Evolutionary conservation across 1,140 invertebrate species (phyloP).

Genomic region (Drosophila navojoa): DNA sequence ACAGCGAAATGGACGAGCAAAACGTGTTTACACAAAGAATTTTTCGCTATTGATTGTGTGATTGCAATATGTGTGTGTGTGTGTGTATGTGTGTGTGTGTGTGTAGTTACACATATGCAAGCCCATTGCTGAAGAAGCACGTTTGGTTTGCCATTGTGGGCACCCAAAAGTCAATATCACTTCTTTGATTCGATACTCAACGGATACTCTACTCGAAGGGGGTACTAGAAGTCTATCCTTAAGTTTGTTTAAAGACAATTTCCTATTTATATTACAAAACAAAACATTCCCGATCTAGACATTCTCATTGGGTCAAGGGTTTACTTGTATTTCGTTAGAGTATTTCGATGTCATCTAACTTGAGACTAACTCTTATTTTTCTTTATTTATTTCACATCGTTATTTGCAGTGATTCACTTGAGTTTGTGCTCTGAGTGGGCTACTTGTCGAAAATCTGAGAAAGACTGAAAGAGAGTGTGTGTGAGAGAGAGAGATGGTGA

Average conservation of each 20-base stretch:
- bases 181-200: slow-evolving; percentile 14
- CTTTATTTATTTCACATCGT: background rate
- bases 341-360: background rate
- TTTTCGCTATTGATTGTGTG: slow-evolving; percentile 68
- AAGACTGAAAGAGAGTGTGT: background rate
- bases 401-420: slow-evolving; percentile 41
- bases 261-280: too few relatives aligned
- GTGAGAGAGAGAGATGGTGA: background rate
- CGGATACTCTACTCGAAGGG: background rate
- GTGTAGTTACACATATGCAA: too few relatives aligned
- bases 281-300: too few relatives aligned
- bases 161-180: slow-evolving; percentile 43
- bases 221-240: background rate
- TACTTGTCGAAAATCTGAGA: slow-evolving; percentile 21
- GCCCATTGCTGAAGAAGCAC: slow-evolving; percentile 31
- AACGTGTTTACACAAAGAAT: slow-evolving; percentile 69
- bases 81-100: slow-evolving; percentile 10
- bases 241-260: background rate
- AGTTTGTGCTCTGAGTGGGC: slow-evolving; percentile 6
- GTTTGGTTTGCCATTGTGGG: slow-evolving; percentile 40
- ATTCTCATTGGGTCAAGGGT: too few relatives aligned
- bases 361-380: background rate
- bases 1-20: slow-evolving; percentile 13
- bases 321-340: background rate
- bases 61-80: slow-evolving; percentile 20